These are phyloP conservation scores for Coregonus sp. DNA, from an alignment of 2,797 vertebrate species.

Conservation along the genomic window DNA sequence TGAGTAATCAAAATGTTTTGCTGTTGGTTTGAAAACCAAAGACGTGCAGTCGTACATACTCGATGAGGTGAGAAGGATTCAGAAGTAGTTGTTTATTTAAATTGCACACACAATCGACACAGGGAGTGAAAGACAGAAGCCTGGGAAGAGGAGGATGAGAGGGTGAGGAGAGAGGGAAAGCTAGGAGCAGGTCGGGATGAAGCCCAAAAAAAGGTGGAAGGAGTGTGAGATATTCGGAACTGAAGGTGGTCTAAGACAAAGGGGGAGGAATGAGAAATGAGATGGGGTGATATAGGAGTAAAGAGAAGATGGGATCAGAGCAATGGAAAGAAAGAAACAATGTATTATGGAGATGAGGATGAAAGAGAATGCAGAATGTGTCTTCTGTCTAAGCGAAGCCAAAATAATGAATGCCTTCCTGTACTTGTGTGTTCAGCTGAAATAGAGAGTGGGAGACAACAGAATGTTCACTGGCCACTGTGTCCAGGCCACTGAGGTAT, in stretches of 20 bases:
- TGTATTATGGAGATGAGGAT: not conserved
- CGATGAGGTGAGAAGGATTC: not conserved
- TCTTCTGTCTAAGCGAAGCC: not conserved
- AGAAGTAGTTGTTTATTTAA: not conserved
- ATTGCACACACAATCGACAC: not conserved
- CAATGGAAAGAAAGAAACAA: not conserved
- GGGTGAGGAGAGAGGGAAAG: not conserved
- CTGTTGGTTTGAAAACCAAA: not conserved
- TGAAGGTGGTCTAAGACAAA: not conserved
- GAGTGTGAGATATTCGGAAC: not conserved
- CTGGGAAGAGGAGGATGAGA: not conserved
- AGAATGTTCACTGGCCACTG: not conserved
- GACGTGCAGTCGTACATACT: too few species aligned
- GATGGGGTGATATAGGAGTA: not conserved
- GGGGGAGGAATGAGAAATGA: not conserved
- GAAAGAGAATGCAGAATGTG: not conserved
- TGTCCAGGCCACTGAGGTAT: not conserved
- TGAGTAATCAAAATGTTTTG: not conserved
- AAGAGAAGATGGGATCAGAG: not conserved
- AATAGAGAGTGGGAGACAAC: not conserved
- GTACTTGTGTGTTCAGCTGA: not conserved
- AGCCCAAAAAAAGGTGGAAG: not conserved
- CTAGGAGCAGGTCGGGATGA: not conserved
- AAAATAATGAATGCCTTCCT: too few species aligned
- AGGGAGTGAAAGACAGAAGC: not conserved